Base-by-base conservation (phyloP, 2,888 invertebrate species). In the Sminthurinus aureus region DNA sequence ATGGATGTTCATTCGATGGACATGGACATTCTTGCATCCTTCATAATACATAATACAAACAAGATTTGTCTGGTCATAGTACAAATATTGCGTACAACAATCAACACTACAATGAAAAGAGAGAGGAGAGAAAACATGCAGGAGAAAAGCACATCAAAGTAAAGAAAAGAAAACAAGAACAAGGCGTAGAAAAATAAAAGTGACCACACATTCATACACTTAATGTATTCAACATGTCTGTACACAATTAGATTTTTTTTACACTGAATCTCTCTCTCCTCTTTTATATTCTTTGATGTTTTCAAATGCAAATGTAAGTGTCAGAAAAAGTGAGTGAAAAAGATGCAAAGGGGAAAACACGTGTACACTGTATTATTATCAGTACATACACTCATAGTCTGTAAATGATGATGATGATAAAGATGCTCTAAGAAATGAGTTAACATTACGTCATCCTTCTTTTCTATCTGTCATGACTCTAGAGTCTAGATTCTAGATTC, bases 351-450 rank as follows among this genome's bases (percentile, higher is more conserved):
- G 58, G 18, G 58, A 58, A 18, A 18, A 15, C 18, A 58, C 9
- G 18, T 13, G 58, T 58, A 9, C 1, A 58, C 13, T 58, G 9
- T 58, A 15, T 58, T 58, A 58, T 18, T 38, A 38, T 38, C 38
- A 38, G 38, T 38, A 38, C 38, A 38, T 38, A 38, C 38, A 38
- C 3, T 38, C 38, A 38, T 38, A 38, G 38, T 38, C 38, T 38
- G 1, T 38, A 6, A 38, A 38, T 38, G 38, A 38, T 38, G 38
- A 38, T 24, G 77, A 58, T 77, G 77, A 77, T 77, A 77, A 77
- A 77, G 77, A 77, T 64, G 77, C 58, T 77, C 77, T 2, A 77
- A 58, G 24, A 77, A 77, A 77, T 58, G 58, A 77, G 58, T 77
- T 58, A 77, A 58, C 77, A 77, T 77, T 77, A 51, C 77, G 51